These are phyloP conservation scores for Dicaeum eximium DNA, from an alignment of 2,113 vertebrate species.

Conservation along the genomic window DNA sequence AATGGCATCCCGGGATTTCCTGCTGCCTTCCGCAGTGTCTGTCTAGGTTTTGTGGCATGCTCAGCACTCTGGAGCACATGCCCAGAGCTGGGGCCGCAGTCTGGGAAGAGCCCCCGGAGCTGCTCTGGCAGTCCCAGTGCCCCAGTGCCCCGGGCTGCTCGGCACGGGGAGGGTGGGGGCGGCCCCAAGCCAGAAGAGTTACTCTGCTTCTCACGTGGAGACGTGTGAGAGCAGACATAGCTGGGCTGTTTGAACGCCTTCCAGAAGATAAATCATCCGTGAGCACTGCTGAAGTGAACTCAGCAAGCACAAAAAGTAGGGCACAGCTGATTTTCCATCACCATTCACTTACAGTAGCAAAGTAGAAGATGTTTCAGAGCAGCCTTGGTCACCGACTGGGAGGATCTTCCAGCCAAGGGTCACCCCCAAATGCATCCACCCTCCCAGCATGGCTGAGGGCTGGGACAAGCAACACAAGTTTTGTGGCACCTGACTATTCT, in stretches of 20 bases:
- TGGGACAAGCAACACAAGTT: neutral
- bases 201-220: neutral
- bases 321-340: neutral
- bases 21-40: neutral
- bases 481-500: neutral
- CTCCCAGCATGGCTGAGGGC: neutral
- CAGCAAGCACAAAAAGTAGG: neutral
- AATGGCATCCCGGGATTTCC: slow-evolving; percentile 13
- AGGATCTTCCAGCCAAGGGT: neutral
- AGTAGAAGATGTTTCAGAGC: neutral
- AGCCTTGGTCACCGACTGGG: neutral
- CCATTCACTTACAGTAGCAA: neutral
- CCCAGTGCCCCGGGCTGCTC: neutral
- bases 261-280: neutral
- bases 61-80: neutral
- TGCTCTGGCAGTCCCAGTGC: fast-evolving
- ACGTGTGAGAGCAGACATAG: neutral
- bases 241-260: neutral
- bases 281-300: neutral
- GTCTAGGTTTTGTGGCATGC: neutral
- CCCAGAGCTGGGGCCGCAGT: neutral
- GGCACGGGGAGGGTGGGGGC: neutral
- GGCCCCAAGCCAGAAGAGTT: neutral
- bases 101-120: neutral
- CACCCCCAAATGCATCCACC: neutral